Evolutionary conservation across 2,113 vertebrate genomes (phyloP).

Genomic region (Tamias sibiricus): DNA sequence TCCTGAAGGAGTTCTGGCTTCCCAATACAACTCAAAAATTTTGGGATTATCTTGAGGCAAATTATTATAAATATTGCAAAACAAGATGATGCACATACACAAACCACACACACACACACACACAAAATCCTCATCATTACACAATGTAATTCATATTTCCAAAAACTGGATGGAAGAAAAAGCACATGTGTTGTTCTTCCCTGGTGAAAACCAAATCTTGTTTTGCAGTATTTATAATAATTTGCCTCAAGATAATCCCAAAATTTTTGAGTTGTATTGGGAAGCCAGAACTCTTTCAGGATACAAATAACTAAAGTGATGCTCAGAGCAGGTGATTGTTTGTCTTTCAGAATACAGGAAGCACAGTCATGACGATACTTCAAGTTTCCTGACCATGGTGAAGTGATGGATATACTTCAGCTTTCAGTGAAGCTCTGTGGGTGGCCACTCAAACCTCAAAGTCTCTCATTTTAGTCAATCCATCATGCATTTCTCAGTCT

Average conservation of each 20-base stretch:
- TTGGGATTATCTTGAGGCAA: not conserved
- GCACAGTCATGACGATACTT: not conserved
- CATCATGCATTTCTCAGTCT: not conserved
- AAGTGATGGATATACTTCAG: not conserved
- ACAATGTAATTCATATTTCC: no score
- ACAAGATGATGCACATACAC: no score
- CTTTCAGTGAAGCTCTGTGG: not conserved
- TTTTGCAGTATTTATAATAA: not conserved
- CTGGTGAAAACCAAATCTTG: no score
- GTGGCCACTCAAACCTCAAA: not conserved
- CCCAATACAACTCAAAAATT: not conserved
- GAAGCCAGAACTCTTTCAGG: not conserved
- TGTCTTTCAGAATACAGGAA: not conserved
- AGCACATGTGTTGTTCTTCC: no score
- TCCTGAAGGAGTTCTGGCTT: not conserved
- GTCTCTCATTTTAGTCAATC: not conserved
- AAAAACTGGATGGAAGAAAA: no score
- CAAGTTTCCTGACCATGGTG: not conserved
- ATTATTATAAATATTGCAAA: not conserved
- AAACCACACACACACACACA: no score
- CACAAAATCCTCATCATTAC: no score
- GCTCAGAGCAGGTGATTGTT: no score
- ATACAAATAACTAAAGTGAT: not conserved
- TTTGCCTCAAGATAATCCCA: not conserved
- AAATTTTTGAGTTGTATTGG: not conserved